Evolutionary conservation across 2,888 invertebrate species (phyloP), one percentile per base, ranked within the genome.

Genomic region (Keiferia lycopersicella): DNA sequence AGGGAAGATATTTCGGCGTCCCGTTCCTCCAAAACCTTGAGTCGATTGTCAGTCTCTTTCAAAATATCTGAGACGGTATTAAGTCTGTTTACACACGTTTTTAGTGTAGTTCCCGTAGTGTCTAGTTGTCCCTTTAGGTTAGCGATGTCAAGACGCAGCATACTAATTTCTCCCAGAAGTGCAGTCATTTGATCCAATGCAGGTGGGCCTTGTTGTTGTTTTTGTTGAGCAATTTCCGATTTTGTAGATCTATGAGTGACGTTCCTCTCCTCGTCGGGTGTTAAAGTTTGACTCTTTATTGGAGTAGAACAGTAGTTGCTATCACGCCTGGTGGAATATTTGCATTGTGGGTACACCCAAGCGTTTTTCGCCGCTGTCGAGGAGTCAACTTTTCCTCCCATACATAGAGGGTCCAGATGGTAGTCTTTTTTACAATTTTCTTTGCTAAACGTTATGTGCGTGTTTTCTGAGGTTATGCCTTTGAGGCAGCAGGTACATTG

Each of bases 311-410:
- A 2, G 53, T 53, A 53, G 22, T 53, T 22, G 22, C 22, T 26
- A 7, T 12, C 20, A 7, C 26, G 8, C 18, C 12, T 53, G 11
- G 26, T 20, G 12, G 53, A 8, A 11, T 10, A 53, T 12, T 20
- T 16, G 16, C 50, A 50, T 20, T 12, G 7, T 4, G 50, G 50
- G 50, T 16, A 50, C 8, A 50, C 16, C 50, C 50, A 50, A 18
- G 50, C 16, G 1, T 8, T 20, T 50, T 1, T 4, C 1, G 50
- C 50, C 26, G 2, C 26, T 26, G 26, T 26, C 2, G 8, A 14
- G 14, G 50, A 20, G 50, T 50, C 16, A 7, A 50, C 50, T 50
- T 50, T 50, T 16, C 50, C 50, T 6, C 50, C 50, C 50, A 50
- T 18, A 50, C 50, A 50, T 8, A 50, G 6, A 50, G 50, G 14